Evolutionary conservation across 2,113 vertebrate genomes (phyloP).

Genomic region (Tichodroma muraria): DNA sequence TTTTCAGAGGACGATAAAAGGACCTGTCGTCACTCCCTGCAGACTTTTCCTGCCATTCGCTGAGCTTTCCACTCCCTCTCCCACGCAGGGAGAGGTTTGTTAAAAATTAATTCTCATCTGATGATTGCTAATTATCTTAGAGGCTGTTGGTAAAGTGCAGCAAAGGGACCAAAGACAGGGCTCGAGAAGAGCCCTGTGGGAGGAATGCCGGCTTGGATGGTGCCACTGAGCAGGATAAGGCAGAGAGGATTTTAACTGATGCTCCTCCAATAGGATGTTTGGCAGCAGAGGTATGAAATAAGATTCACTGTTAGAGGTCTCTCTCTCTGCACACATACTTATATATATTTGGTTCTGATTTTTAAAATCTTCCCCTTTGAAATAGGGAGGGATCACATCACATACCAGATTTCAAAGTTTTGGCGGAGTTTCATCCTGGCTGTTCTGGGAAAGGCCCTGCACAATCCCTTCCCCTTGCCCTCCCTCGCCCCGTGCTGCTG

Average conservation of each 20-base stretch:
- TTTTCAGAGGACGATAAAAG: background rate
- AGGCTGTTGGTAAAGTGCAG: background rate
- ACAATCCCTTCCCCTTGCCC: background rate
- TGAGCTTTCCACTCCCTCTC: background rate
- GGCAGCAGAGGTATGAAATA: background rate
- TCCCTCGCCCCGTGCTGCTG: background rate
- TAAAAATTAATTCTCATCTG: slow-evolving; percentile 21
- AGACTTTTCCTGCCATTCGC: background rate
- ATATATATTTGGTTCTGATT: background rate
- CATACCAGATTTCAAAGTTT: background rate
- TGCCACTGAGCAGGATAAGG: background rate
- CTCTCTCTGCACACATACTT: background rate
- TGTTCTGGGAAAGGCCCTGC: background rate
- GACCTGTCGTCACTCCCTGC: background rate
- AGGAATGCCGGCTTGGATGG: background rate
- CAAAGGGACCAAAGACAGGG: background rate
- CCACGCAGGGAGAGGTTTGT: background rate
- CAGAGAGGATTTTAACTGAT: background rate
- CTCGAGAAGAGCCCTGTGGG: background rate
- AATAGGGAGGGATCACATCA: background rate
- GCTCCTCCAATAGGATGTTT: background rate
- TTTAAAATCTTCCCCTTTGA: background rate
- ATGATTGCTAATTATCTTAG: slow-evolving; percentile 1
- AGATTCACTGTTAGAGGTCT: background rate
- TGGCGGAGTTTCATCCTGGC: background rate